Percentiles rank a stretch among this genome's conserved stretches.
Evolutionary conservation across 2,888 invertebrate genomes (phyloP).

Genomic region (Plemyria rubiginata): DNA sequence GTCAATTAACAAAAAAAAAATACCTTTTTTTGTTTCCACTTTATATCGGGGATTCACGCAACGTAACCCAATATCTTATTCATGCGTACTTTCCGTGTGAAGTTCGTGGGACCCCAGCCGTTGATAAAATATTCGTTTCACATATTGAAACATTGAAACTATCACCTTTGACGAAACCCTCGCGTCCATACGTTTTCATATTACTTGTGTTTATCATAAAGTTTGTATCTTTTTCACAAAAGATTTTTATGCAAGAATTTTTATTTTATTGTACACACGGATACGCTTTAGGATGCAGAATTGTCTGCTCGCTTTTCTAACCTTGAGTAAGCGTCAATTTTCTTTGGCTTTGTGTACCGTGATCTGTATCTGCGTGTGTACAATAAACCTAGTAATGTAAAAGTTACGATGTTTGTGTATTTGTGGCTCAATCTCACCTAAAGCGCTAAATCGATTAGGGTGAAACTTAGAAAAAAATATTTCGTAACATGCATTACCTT

Average conservation of each 20-base stretch:
- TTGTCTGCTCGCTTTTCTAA: too few relatives aligned
- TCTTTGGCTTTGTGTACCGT: too few relatives aligned
- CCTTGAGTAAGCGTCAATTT: too few relatives aligned
- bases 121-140: conserved; percentile 32
- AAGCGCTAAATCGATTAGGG: too few relatives aligned
- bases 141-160: conserved; percentile 18
- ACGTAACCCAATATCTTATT: conserved; percentile 35
- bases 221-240: neutral
- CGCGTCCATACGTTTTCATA: conserved; percentile 8
- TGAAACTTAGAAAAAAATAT: too few relatives aligned
- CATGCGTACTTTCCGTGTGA: conserved; percentile 30
- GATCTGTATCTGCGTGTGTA: too few relatives aligned
- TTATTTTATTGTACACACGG: conserved; percentile 1
- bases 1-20: neutral
- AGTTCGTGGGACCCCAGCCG: conserved; percentile 12
- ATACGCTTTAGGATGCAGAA: too few relatives aligned
- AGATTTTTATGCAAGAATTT: neutral
- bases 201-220: neutral
- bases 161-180: conserved; percentile 22
- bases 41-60: conserved; percentile 29
- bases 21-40: conserved; percentile 22
- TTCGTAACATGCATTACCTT: too few relatives aligned
- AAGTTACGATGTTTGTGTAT: too few relatives aligned
- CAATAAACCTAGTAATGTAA: too few relatives aligned
- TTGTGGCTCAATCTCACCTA: too few relatives aligned